A percentile compares a stretch with the other conserved stretches of the same genome.
Evolutionary conservation across 2,888 invertebrate species (phyloP).

Genomic region (Cylloceria caligata): DNA sequence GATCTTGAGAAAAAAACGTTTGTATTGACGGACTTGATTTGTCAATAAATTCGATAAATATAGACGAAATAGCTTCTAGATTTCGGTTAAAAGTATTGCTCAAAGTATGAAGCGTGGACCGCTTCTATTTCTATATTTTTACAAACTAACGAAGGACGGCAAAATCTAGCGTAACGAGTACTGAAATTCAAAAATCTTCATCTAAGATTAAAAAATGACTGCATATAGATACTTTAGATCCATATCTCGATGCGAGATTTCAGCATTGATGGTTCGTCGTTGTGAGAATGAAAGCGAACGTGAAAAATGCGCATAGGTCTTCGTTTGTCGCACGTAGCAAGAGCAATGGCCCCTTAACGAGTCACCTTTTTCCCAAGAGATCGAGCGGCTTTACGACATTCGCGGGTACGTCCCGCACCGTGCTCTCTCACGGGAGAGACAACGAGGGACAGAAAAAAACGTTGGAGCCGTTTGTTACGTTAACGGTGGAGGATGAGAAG

Average conservation of each 20-base stretch:
- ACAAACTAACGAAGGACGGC: too few species aligned
- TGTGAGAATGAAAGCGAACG: constrained; percentile 1
- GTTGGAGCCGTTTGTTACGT: constrained; percentile 63
- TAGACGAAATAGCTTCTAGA: not conserved
- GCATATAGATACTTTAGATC: too few species aligned
- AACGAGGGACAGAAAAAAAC: constrained; percentile 44
- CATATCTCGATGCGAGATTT: not conserved
- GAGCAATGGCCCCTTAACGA: constrained; percentile 69
- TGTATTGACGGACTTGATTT: not conserved
- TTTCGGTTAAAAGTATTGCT: not conserved
- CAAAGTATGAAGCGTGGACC: not conserved
- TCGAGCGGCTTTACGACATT: constrained; percentile 56
- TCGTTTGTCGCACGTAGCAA: constrained; percentile 28
- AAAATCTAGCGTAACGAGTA: too few species aligned
- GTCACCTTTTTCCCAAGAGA: constrained; percentile 68
- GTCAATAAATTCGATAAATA: not conserved
- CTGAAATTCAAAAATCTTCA: too few species aligned
- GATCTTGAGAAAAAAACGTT: not conserved
- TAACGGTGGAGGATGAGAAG: constrained; percentile 49
- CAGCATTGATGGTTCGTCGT: not conserved
- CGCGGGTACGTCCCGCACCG: constrained; percentile 17
- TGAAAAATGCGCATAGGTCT: not conserved
- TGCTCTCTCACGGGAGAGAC: constrained; percentile 43
- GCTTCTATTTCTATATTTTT: too few species aligned
- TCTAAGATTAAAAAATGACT: not conserved